Base-by-base conservation (phyloP, 2,888 invertebrate genomes). In the Drosophila mettleri region DNA sequence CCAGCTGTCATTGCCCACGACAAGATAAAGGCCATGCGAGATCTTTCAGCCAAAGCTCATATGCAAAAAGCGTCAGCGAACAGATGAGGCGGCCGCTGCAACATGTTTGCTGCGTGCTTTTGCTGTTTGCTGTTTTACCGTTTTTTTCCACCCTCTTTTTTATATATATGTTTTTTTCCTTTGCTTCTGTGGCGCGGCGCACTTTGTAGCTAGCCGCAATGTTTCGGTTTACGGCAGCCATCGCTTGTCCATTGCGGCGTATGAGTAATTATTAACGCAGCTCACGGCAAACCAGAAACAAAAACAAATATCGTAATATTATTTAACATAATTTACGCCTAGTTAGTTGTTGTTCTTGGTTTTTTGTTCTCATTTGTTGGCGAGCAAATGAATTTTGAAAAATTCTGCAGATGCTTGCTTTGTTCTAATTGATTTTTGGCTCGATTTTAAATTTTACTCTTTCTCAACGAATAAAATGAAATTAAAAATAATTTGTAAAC, bases 381-480 rank as follows among this genome's bases (percentile, higher is more conserved):
- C 53, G 61, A 84, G 70, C 52, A 87, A 81, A 85, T 85, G 63
- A 74, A 82, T 86, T 79, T 86, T 43, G 9, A 82, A 70, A 72
- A 82, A 79, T 86, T 82, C 59, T 78, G 68, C 69, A 74, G 74
- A 74, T 74, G 78, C 72, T 80, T 69, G 71, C 54, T 54, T 54
- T 54, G 58, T 74, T 76, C 48, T 69, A 69, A 74, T 69, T 66
- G 69, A 78, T 65, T 74, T 68, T 68, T 61, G 39, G 39, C 53
- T 67, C 46, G 24, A 58, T 73, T 66, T 71, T 60, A 49, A 54
- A 51, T 71, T 49, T 24, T 45, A 27, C 57, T 39, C 27, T 52
- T 27, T 52, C 39, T 54, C 66, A 66, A 60, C 9, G 43, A 70
- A 46, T 10, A 51, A 38, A 49, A 12, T 16, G 18, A 60, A 53